Conservation (phyloP, 2,888 invertebrate genomes). For the Frankliniella intonsa region DNA sequence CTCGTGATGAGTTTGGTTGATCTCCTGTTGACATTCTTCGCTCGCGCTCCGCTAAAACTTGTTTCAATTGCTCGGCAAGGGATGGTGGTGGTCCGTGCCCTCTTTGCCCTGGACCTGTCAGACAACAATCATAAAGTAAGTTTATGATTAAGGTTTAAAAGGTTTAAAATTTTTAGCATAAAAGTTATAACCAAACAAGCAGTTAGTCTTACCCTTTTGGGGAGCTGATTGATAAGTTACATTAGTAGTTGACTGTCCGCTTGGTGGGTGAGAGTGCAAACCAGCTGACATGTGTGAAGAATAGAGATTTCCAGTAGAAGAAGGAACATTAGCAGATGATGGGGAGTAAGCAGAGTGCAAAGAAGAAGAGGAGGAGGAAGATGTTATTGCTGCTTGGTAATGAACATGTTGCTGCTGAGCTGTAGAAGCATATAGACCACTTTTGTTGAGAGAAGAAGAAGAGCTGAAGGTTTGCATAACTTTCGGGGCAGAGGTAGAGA, state of each 20-base stretch:
- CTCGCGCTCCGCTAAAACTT: conserved; percentile 79
- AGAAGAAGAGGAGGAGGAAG: background rate
- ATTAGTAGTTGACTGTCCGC: background rate
- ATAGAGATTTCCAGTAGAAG: background rate
- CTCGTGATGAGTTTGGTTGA: conserved; percentile 26
- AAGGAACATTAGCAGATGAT: conserved; percentile 3
- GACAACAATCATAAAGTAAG: background rate
- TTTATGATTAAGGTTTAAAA: background rate
- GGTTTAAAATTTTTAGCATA: no score
- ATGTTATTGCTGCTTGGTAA: background rate
- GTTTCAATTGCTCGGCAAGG: conserved; percentile 80
- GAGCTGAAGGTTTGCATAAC: conserved; percentile 2
- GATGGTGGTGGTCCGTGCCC: conserved; percentile 60
- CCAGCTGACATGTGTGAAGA: background rate
- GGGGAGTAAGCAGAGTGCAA: conserved; percentile 17
- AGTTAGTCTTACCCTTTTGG: conserved; percentile 45
- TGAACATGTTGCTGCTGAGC: conserved; percentile 12
- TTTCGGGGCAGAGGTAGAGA: background rate
- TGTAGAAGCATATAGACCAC: background rate
- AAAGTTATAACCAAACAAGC: background rate
- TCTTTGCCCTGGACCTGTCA: background rate
- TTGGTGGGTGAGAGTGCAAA: background rate
- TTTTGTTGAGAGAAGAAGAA: conserved; percentile 1
- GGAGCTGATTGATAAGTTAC: conserved; percentile 48
- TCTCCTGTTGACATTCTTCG: conserved; percentile 54